Base-by-base conservation (phyloP, 1,140 invertebrate species). In the Lamellibrachia luymesi region DNA sequence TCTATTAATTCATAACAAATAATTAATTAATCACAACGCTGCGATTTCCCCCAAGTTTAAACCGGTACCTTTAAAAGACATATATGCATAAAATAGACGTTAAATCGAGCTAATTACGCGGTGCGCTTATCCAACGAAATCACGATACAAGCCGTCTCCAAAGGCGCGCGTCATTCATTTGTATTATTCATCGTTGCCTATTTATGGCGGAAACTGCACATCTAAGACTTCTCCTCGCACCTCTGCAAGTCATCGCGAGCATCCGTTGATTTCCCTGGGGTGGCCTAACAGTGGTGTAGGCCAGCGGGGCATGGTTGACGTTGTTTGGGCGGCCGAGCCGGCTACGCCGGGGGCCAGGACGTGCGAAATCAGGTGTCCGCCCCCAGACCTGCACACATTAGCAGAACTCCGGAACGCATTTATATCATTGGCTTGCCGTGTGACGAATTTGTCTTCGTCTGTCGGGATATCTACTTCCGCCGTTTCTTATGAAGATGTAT, bases 111-210 rank as follows among this genome's bases (percentile, higher is more conserved):
- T 22, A 22, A 22, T 80, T 80, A 80, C 25, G 7, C 17, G 17
- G 13, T 80, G 64, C 25, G 64, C 64, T 17, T 80, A 17, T 80
- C 64, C 25, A 80, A 80, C 13, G 64, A 2, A 80, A 22, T 80
- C 13, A 17, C 13, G 25, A 10, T 17, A 22, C 64, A 80, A 2
- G 13, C 64, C 64, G 64, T 22, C 64, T 80, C 8, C 2, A 1
- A 10, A 80, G 64, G 25, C 64, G 25, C 64, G 13, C 25, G 64
- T 80, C 64, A 4, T 22, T 80, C 64, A 22, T 80, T 80, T 80
- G 64, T 80, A 80, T 80, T 80, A 80, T 80, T 80, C 64, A 80
- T 80, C 17, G 64, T 80, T 80, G 64, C 64, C 64, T 80, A 80
- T 80, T 80, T 80, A 10, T 17, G 64, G 64, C 64, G 64, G 64